These are phyloP conservation scores for Oscheius myriophilus DNA, from an alignment of 2,888 invertebrate species.

Conservation along the genomic window DNA sequence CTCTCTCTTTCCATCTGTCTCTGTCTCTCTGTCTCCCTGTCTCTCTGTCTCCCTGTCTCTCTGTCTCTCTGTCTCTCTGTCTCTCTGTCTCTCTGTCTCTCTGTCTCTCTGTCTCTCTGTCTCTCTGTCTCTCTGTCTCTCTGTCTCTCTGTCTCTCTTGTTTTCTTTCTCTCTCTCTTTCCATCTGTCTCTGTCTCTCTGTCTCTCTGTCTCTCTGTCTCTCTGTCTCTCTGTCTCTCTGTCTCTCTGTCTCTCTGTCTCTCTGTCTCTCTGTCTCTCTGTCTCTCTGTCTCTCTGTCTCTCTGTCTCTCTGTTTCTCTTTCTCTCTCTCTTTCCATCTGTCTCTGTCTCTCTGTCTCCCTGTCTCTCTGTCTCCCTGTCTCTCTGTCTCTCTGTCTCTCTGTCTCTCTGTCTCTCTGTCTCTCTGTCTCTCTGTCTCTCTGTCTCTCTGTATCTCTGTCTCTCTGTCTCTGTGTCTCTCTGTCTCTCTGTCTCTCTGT, in stretches of 20 bases:
- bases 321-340: no score
- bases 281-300: neutral
- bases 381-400: neutral
- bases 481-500: neutral
- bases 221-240: neutral
- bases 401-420: neutral
- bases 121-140: neutral
- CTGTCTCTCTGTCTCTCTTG: neutral
- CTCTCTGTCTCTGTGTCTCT: neutral
- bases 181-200: neutral
- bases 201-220: neutral
- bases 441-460: neutral
- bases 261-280: neutral
- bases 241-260: neutral
- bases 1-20: no score
- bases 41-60: neutral
- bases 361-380: neutral
- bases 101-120: slow-evolving; percentile 14
- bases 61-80: neutral
- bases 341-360: slow-evolving; percentile 3
- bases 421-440: neutral
- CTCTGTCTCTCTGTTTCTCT: neutral
- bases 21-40: neutral
- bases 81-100: neutral
- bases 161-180: neutral